Base-by-base conservation (phyloP, 2,888 invertebrate genomes). In the Aromia moschata region DNA sequence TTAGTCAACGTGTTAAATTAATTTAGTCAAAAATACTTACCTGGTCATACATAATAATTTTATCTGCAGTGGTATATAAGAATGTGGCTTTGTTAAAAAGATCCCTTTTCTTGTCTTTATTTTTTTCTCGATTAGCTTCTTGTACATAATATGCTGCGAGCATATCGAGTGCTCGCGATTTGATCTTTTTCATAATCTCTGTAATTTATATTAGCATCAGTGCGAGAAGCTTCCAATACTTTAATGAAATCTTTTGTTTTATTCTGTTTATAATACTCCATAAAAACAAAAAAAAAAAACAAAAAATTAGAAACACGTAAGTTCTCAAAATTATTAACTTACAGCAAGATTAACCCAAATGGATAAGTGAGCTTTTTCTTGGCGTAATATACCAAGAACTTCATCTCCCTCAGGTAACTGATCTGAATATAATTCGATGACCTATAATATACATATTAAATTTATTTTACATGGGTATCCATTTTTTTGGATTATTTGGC, bases 41-140 rank as follows among this genome's bases (percentile, higher is more conserved):
- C 86, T 96, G 97, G 78, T 99, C 98, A 82, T 98, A 99, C 98
- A 99, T 99, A 74, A 98, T 96, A 80, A 99, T 98, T 83, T 98
- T 98, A 79, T 99, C 99, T 2, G 98, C 99, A 65, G 96, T 96
- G 0, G 96, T 96, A 78, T 98, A 99, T n/a, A 98, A 83, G 46
- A 96, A 86, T 0, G 98, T 98, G 1, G 99, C 99, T 84, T 96
- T 96, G 17, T 93, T 93, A 75, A 98, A 98, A 11, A 96, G 84
- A 70, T 98, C 98, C 61, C 94, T 87, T 78, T 94, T 96, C 75
- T 91, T 92, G 68, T 98, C 98, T 77, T 98, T 97, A 51, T 90
- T 90, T 78, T 97, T 96, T 79, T 98, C 98, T 51, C 92, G 89
- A 77, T 96, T 96, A 1, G 96, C 97, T 80, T 94, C 90, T 78